phyloP scores from a whole-genome alignment of 2,888 invertebrate genomes.

The Troides aeacus region DNA sequence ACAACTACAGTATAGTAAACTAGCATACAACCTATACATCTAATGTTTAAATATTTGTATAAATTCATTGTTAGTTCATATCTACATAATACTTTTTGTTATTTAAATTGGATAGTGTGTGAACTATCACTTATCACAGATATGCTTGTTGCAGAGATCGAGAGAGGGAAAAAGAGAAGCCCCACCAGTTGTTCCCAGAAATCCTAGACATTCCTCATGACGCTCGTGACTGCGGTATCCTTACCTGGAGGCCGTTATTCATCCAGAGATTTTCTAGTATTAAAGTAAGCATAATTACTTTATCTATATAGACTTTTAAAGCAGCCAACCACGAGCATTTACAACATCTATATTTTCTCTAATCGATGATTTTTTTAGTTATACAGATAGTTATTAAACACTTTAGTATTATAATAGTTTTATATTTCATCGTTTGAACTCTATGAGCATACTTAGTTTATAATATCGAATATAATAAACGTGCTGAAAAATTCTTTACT shows the following conservation, averaged over 20 bases:
- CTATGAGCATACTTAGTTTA: neutral
- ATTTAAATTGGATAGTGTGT: neutral
- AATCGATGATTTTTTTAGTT: too few species aligned
- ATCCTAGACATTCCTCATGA: constrained; percentile 84
- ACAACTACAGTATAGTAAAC: neutral
- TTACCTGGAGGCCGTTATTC: constrained; percentile 90
- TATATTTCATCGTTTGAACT: too few species aligned
- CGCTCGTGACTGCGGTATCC: constrained; percentile 92
- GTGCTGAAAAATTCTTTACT: neutral
- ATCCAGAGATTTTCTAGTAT: constrained; percentile 94
- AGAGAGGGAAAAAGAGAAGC: constrained; percentile 81
- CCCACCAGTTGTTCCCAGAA: constrained; percentile 79
- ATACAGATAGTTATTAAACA: too few species aligned
- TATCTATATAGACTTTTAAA: neutral
- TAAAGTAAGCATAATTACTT: constrained; percentile 79
- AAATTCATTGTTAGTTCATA: too few species aligned
- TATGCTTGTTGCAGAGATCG: constrained; percentile 60
- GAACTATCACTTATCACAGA: neutral
- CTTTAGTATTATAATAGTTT: neutral
- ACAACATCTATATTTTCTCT: too few species aligned
- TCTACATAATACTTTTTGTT: neutral
- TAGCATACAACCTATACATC: neutral
- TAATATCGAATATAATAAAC: neutral
- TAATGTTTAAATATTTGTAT: too few species aligned
- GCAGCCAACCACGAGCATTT: too few species aligned